phyloP scores from a whole-genome alignment of 2,888 invertebrate species.

The Volucella zonaria region DNA sequence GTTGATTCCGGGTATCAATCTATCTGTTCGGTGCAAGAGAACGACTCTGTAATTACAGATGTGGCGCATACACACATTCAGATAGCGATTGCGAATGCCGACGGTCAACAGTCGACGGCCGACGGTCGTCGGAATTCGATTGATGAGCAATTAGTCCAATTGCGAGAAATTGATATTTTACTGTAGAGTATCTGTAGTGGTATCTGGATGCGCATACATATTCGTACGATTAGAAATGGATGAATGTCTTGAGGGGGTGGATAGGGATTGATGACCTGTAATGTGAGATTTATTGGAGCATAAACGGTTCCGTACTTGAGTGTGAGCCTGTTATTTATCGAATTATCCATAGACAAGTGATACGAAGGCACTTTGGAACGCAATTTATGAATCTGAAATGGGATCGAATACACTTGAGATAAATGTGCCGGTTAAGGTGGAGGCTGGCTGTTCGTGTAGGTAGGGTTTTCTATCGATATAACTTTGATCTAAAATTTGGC shows the following conservation, averaged over 20 bases:
- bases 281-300: constrained; percentile 58
- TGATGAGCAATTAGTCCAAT: constrained; percentile 73
- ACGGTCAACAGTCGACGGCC: not conserved
- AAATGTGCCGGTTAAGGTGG: too few relatives aligned
- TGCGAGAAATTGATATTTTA: constrained; percentile 70
- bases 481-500: too few relatives aligned
- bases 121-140: constrained; percentile 59
- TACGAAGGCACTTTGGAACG: not conserved
- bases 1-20: not conserved
- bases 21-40: constrained; percentile 16
- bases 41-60: constrained; percentile 66
- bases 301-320: constrained; percentile 10
- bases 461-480: too few relatives aligned
- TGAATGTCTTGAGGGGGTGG: constrained; percentile 4
- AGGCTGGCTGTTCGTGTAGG: too few relatives aligned
- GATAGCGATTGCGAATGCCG: constrained; percentile 44
- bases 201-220: constrained; percentile 8
- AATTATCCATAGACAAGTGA: constrained; percentile 1
- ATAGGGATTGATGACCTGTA: constrained; percentile 31
- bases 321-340: constrained; percentile 11
- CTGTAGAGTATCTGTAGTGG: constrained; percentile 34
- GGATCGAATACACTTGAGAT: too few relatives aligned
- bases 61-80: constrained; percentile 28
- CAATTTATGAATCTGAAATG: too few relatives aligned
- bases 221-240: not conserved